Conservation (phyloP, 1,140 invertebrate species). For the Asobara japonica region DNA sequence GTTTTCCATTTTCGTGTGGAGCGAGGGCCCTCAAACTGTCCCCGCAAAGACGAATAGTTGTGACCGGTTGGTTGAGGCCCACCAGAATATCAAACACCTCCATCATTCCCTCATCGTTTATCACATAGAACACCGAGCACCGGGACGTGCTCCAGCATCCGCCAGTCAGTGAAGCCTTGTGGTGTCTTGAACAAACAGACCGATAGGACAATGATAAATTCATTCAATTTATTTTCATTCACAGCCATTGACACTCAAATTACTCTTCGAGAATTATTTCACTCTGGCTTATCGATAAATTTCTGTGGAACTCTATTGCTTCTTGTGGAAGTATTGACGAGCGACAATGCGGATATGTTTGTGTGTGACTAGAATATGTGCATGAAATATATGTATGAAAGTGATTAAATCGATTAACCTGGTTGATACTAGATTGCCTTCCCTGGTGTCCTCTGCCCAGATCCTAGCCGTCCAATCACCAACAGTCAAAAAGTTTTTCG, state of each 20-base stretch:
- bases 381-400: background rate
- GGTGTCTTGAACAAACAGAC: conserved; percentile 59
- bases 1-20: conserved; percentile 67
- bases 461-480: conserved; percentile 89
- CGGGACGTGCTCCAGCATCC: conserved; percentile 90
- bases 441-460: conserved; percentile 89
- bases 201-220: conserved; percentile 27
- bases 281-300: too few relatives aligned
- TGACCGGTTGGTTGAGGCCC: conserved; percentile 80
- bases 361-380: background rate
- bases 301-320: too few relatives aligned
- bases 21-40: conserved; percentile 70
- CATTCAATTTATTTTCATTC: background rate
- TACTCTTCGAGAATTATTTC: too few relatives aligned
- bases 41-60: conserved; percentile 79
- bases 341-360: too few relatives aligned
- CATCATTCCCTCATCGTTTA: conserved; percentile 76
- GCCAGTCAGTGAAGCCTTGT: conserved; percentile 76
- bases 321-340: too few relatives aligned
- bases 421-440: conserved; percentile 86
- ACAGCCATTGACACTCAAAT: too few relatives aligned
- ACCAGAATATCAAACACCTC: conserved; percentile 89
- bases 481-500: conserved; percentile 88
- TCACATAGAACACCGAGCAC: conserved; percentile 54
- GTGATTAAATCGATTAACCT: conserved; percentile 35